Base-by-base conservation (phyloP, 2,113 vertebrate genomes). In the Corythornis vintsioides region DNA sequence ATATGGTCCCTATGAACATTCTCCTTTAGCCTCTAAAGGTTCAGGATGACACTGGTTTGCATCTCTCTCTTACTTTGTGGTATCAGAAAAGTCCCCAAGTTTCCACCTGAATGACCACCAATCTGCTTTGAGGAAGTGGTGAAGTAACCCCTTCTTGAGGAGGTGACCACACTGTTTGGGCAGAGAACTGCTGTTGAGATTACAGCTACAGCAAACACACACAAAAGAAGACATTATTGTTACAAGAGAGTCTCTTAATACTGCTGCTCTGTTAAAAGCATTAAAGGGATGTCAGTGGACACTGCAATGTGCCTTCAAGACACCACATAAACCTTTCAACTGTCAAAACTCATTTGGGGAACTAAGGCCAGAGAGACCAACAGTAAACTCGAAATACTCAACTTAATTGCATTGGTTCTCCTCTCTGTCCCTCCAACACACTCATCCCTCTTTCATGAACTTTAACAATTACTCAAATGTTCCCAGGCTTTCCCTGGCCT, bases 401-500 rank as follows among this genome's bases (percentile, higher is more conserved):
- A 25, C 45, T 73, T 88, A 86, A 95, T 75, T 80, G 33, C 57
- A 69, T 45, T 56, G 42, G 53, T 83, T 90, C 85, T 65, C 17
- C 35, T 38, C 48, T 50, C 22, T 14, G 11, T 59, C 35, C 73
- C 79, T 75, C 29, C 56, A 95, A 47, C 4, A 19, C 6, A 43
- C 16, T 3, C 3, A 13, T 59, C 67, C 82, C 35, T 7, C 48
- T 87, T 85, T 83, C 50, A 71, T 2, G 21, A 77, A 86, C 31
- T 87, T 89, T 45, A 94, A 70, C 50, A 91, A 65, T 48, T 60
- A 93, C 42, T 9, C 13, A 63, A 86, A 66, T 71, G 79, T 89
- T 93, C 90, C 86, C 92, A 92, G 86, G 80, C 53, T 20, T 89
- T 76, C 52, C 71, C 43, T n/a, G 47, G 64, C n/a, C 53, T 88